Evolutionary conservation across 2,113 vertebrate species (phyloP).

Genomic region (Pelecanoides urinatrix): DNA sequence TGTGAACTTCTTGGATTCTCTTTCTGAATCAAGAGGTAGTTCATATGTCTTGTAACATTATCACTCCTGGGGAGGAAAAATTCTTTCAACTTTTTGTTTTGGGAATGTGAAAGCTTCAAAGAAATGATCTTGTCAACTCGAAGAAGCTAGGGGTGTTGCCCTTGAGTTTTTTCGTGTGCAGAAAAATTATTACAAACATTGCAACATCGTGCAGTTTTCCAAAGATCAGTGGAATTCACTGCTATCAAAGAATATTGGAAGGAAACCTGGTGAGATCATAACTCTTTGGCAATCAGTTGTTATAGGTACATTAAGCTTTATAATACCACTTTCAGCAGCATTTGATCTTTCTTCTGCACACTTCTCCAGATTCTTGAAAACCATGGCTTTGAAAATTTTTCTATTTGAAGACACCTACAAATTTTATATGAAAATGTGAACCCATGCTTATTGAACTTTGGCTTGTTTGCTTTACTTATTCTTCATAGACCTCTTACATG

Average conservation of each 20-base stretch:
- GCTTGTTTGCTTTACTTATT: neutral
- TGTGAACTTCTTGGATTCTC: conserved; percentile 18
- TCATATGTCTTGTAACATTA: conserved; percentile 2
- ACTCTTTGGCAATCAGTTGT: conserved; percentile 33
- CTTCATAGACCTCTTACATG: neutral
- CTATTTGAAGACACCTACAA: neutral
- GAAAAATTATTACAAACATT: conserved; percentile 4
- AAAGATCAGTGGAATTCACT: conserved; percentile 43
- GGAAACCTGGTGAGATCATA: neutral
- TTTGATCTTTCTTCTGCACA: conserved; percentile 1
- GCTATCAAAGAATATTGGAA: neutral
- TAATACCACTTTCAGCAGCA: neutral
- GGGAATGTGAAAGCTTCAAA: conserved; percentile 25
- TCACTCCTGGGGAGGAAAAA: neutral
- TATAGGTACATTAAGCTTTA: conserved; percentile 30
- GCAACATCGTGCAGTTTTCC: conserved; percentile 10
- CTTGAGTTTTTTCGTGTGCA: neutral
- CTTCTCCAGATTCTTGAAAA: conserved; percentile 35
- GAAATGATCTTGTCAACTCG: conserved; percentile 7
- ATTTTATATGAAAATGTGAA: neutral
- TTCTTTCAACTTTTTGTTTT: neutral
- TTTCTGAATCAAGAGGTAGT: conserved; percentile 12
- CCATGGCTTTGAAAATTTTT: neutral
- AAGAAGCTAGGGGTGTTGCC: neutral
- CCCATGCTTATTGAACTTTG: neutral